Conservation (phyloP, 2,888 invertebrate genomes). For the Microplitis deprimator region DNA sequence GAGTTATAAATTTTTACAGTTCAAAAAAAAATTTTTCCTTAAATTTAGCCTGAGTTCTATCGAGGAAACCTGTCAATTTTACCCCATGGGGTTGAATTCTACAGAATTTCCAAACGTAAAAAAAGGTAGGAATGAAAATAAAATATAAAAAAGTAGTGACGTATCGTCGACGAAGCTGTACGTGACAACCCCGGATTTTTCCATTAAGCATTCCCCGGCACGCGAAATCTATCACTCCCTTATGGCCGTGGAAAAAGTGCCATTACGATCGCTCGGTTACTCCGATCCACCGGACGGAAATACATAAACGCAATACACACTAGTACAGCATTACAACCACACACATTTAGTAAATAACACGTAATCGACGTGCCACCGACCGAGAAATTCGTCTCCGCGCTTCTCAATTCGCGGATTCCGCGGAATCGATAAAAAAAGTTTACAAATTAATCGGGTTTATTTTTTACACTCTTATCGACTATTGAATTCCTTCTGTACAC, state of each 20-base stretch:
- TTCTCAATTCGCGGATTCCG: neutral
- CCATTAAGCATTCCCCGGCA: constrained; percentile 68
- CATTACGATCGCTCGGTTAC: constrained; percentile 58
- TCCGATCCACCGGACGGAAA: neutral
- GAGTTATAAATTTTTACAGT: no score
- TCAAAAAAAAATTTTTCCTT: no score
- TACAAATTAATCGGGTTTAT: neutral
- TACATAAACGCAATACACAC: neutral
- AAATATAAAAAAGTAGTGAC: constrained; percentile 68
- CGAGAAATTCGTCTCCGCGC: neutral
- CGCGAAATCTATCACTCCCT: constrained; percentile 69
- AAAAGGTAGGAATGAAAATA: constrained; percentile 47
- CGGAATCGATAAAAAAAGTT: neutral
- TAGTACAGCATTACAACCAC: neutral
- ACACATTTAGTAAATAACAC: neutral
- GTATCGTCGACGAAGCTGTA: constrained; percentile 68
- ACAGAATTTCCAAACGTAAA: neutral
- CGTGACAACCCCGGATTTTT: constrained; percentile 70
- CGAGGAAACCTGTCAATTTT: no score
- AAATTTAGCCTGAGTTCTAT: no score
- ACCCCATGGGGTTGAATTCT: neutral
- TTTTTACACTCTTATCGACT: neutral
- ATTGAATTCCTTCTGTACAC: neutral
- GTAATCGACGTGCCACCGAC: neutral
- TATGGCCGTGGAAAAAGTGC: constrained; percentile 63